A percentile compares a stretch with the other conserved stretches of the same genome.
phyloP scores from a whole-genome alignment of 2,888 invertebrate species.

The Dasysyrphus albostriatus region DNA sequence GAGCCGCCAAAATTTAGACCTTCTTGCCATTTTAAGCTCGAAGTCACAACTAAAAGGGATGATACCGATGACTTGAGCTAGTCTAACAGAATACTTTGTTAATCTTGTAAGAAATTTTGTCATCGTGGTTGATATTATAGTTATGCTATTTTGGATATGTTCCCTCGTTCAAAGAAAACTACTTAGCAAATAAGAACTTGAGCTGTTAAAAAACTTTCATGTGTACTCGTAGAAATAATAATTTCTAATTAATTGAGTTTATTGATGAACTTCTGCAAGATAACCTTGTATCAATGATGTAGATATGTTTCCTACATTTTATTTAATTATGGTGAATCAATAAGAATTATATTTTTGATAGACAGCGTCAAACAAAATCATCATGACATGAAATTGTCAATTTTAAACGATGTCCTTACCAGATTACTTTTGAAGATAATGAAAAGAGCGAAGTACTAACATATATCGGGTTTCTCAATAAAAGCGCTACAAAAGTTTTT shows the following conservation, averaged over 20 bases:
- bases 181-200: background rate
- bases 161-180: background rate
- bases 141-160: background rate
- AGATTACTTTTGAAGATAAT: no score
- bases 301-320: background rate
- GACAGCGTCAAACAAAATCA: background rate
- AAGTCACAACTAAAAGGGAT: slow-evolving; percentile 7
- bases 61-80: slow-evolving; percentile 5
- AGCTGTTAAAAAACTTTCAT: background rate
- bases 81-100: background rate
- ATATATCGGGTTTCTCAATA: no score
- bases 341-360: background rate
- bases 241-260: background rate
- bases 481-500: no score
- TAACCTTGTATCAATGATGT: no score
- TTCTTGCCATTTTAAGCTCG: background rate
- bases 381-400: background rate
- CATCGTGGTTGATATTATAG: background rate
- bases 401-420: no score
- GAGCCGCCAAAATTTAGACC: background rate
- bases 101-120: background rate
- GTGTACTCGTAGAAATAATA: background rate
- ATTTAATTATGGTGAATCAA: background rate
- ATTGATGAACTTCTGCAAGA: background rate
- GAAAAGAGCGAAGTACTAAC: no score